Percentiles rank a stretch among this genome's conserved stretches.
Evolutionary conservation across 1,140 invertebrate genomes (phyloP).

Genomic region (Scaptomyza graminum): DNA sequence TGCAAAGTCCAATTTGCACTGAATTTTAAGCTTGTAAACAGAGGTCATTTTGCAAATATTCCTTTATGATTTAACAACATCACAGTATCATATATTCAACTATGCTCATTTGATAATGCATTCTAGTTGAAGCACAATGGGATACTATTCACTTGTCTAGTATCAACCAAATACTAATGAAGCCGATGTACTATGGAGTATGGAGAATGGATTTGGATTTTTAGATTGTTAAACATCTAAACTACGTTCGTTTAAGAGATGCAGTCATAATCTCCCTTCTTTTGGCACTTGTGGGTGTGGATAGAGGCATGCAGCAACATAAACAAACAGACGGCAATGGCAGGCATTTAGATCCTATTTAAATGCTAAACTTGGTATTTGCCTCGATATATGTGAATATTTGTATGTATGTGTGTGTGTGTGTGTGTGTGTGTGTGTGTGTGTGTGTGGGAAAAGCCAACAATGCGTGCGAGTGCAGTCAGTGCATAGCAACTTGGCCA

Average conservation of each 20-base stretch:
- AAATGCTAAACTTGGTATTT: constrained; percentile 66
- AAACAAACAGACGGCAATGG: constrained; percentile 49
- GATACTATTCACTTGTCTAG: background rate
- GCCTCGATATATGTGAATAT: background rate
- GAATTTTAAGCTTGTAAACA: background rate
- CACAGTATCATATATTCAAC: background rate
- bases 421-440: no score
- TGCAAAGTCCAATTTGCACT: background rate
- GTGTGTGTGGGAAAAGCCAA: constrained; percentile 12
- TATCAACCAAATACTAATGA: background rate
- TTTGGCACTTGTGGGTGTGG: constrained; percentile 2
- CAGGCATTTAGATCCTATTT: constrained; percentile 62
- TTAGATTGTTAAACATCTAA: background rate
- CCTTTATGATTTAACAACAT: background rate
- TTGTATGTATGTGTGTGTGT: no score
- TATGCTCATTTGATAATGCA: constrained; percentile 17
- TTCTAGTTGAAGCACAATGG: constrained; percentile 7
- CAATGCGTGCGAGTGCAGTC: constrained; percentile 37
- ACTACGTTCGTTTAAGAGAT: background rate
- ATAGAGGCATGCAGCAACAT: constrained; percentile 5
- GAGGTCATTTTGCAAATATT: background rate
- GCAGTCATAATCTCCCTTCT: background rate
- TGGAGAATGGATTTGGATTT: background rate
- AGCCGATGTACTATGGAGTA: background rate
- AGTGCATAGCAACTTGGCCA: constrained; percentile 14